Conservation (phyloP, 2,113 vertebrate species). For the Gallinago media region DNA sequence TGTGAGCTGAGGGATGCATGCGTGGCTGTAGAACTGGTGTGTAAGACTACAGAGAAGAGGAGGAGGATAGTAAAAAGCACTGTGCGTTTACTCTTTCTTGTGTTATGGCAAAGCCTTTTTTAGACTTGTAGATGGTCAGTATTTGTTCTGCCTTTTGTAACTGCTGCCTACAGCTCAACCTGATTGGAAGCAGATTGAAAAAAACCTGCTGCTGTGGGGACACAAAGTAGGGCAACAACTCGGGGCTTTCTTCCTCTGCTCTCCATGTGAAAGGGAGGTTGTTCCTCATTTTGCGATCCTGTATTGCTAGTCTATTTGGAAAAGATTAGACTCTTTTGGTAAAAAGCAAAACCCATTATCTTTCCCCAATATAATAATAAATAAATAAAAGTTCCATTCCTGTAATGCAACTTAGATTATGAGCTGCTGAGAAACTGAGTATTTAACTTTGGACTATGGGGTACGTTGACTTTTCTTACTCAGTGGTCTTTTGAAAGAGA, state of each 20-base stretch:
- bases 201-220: not conserved
- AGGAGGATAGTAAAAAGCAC: not conserved
- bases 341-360: not conserved
- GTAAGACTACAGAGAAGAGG: not conserved
- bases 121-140: not conserved
- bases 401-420: not conserved
- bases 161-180: not conserved
- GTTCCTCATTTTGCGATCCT: not conserved
- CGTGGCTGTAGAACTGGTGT: not conserved
- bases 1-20: not conserved
- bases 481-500: not conserved
- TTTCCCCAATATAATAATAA: not conserved
- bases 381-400: fast-evolving
- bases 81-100: not conserved
- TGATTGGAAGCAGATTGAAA: not conserved
- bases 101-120: not conserved
- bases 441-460: not conserved
- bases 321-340: not conserved
- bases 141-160: not conserved
- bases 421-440: not conserved
- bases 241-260: fast-evolving
- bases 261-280: fast-evolving
- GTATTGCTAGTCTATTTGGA: not conserved
- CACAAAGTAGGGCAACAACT: not conserved
- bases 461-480: not conserved